Evolutionary conservation across 2,113 vertebrate genomes (phyloP).

Genomic region (Garra rufa): DNA sequence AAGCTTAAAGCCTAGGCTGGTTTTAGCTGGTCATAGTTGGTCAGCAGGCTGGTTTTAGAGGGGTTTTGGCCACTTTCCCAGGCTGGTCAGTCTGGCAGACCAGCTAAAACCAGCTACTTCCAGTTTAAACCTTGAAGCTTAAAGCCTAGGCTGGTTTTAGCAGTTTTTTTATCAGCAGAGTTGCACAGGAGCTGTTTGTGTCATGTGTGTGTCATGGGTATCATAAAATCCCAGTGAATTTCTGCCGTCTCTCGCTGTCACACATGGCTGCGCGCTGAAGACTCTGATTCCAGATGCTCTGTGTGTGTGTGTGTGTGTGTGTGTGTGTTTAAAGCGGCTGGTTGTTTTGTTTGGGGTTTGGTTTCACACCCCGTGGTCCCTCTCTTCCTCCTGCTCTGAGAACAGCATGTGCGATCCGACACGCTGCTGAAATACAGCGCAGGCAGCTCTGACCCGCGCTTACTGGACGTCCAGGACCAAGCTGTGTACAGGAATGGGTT

Average conservation of each 20-base stretch:
- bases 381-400: neutral
- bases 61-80: too few species aligned
- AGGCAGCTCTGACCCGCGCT: neutral
- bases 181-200: conserved; percentile 24
- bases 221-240: conserved; percentile 50
- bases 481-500: neutral
- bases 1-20: too few species aligned
- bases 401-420: conserved; percentile 53
- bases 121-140: too few species aligned
- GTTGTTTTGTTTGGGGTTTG: conserved; percentile 60
- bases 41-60: too few species aligned
- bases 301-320: conserved; percentile 24
- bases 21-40: too few species aligned
- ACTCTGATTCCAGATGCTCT: conserved; percentile 39
- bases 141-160: too few species aligned
- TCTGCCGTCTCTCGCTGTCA: conserved; percentile 41
- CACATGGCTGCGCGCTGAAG: conserved; percentile 45
- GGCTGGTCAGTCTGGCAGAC: too few species aligned
- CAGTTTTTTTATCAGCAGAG: too few species aligned
- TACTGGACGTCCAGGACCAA: neutral
- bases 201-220: conserved; percentile 23
- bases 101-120: too few species aligned
- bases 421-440: neutral
- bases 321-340: conserved; percentile 13
- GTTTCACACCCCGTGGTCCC: conserved; percentile 58